Conservation (phyloP, 1,140 invertebrate genomes). For the Cydia splendana region DNA sequence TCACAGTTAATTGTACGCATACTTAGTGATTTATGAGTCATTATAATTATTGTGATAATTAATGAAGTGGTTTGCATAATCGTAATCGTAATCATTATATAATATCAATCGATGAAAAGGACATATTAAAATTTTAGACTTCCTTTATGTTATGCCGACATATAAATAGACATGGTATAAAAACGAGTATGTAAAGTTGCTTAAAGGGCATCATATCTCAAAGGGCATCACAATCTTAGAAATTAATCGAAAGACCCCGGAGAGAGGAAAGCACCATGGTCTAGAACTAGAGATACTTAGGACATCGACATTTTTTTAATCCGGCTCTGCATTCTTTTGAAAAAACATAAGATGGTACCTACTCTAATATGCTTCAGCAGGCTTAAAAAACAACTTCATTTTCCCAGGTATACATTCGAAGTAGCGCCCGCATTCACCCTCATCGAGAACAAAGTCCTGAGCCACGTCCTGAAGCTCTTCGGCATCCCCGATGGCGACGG, state of each 20-base stretch:
- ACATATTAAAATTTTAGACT: too few species aligned
- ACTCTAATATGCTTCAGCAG: background rate
- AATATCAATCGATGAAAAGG: too few species aligned
- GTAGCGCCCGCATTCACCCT: slow-evolving; percentile 88
- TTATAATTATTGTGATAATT: background rate
- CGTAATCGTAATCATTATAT: slow-evolving; percentile 28
- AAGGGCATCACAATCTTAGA: too few species aligned
- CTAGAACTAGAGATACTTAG: too few species aligned
- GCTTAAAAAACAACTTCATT: background rate
- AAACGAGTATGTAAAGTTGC: too few species aligned
- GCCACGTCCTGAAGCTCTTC: slow-evolving; percentile 82
- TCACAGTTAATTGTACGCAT: background rate
- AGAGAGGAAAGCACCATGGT: too few species aligned
- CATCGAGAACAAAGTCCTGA: slow-evolving; percentile 84
- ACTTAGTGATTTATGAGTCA: background rate
- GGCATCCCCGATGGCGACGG: slow-evolving; percentile 86
- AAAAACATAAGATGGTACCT: background rate
- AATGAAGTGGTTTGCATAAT: slow-evolving; percentile 9
- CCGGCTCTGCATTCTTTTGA: background rate
- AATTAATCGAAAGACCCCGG: too few species aligned
- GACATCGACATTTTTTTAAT: too few species aligned
- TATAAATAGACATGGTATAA: too few species aligned
- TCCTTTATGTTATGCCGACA: too few species aligned
- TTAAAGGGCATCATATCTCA: too few species aligned
- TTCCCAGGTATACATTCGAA: slow-evolving; percentile 87